These are phyloP conservation scores for Xenopus petersii DNA, from an alignment of 2,797 vertebrate genomes.

Conservation along the genomic window DNA sequence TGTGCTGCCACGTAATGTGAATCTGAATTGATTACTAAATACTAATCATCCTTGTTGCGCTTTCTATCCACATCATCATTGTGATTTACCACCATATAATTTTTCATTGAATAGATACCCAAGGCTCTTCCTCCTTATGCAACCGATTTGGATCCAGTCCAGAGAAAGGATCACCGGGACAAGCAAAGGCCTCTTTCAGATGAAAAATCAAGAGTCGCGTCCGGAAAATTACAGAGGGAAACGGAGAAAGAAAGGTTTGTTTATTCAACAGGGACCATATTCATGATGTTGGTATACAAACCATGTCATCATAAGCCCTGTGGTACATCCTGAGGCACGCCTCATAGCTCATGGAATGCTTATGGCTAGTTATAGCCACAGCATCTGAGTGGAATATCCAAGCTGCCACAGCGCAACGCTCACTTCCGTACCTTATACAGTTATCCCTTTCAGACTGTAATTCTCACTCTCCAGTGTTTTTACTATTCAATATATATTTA, in stretches of 20 bases:
- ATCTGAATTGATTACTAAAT: too few species aligned
- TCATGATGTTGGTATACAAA: conserved; percentile 15
- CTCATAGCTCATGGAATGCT: conserved; percentile 10
- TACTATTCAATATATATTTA: too few species aligned
- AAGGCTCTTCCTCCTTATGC: conserved; percentile 41
- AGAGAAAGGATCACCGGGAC: conserved; percentile 22
- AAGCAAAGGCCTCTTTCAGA: conserved; percentile 4
- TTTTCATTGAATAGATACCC: conserved; percentile 51
- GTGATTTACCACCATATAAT: conserved; percentile 5
- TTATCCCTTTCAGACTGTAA: too few species aligned
- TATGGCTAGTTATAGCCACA: neutral
- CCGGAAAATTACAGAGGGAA: conserved; percentile 32
- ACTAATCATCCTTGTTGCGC: too few species aligned
- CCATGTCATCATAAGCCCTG: neutral
- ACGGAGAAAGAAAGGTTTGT: conserved; percentile 61
- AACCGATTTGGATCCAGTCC: conserved; percentile 31
- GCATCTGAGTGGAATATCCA: too few species aligned
- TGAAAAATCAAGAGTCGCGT: conserved; percentile 20
- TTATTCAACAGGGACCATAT: neutral
- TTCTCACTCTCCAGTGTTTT: too few species aligned
- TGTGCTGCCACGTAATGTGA: too few species aligned
- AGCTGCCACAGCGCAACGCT: too few species aligned
- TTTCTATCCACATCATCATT: too few species aligned
- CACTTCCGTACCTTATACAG: too few species aligned
- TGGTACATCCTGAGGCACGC: conserved; percentile 1